These are phyloP conservation scores for Nycticorax nycticorax DNA, from an alignment of 2,113 vertebrate species.

Conservation along the genomic window DNA sequence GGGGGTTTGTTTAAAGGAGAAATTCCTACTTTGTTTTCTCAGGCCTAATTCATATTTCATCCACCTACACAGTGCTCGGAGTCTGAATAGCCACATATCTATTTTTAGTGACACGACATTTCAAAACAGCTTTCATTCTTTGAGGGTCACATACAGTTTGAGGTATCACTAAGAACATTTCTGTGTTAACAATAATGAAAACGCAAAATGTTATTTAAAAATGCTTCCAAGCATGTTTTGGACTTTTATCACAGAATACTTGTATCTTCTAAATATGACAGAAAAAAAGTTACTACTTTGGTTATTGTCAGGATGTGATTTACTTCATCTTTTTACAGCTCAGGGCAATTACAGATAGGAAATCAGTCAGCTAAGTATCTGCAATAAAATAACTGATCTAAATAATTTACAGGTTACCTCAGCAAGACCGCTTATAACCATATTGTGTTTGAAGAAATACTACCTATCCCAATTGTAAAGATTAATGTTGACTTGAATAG, in stretches of 20 bases:
- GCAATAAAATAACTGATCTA: not conserved
- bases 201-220: slow-evolving; percentile 6
- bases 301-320: not conserved
- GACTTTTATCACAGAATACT: not conserved
- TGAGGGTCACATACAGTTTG: not conserved
- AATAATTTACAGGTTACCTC: not conserved
- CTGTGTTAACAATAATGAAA: not conserved
- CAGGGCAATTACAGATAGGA: not conserved
- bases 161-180: not conserved
- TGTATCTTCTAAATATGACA: not conserved
- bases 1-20: slow-evolving; percentile 25
- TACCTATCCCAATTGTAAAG: slow-evolving; percentile 98
- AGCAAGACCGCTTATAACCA: not conserved
- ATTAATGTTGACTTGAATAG: slow-evolving; percentile 90
- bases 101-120: slow-evolving; percentile 57
- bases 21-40: slow-evolving; percentile 56
- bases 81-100: not conserved
- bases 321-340: not conserved
- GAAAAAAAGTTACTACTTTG: not conserved
- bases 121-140: slow-evolving; percentile 19
- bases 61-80: slow-evolving; percentile 47
- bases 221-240: not conserved
- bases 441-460: not conserved
- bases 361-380: not conserved
- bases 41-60: slow-evolving; percentile 25